A percentile compares a stretch with the other conserved stretches of the same genome.
Conservation (phyloP, 2,797 vertebrate species). For the Microctenopoma steveboyesi region DNA sequence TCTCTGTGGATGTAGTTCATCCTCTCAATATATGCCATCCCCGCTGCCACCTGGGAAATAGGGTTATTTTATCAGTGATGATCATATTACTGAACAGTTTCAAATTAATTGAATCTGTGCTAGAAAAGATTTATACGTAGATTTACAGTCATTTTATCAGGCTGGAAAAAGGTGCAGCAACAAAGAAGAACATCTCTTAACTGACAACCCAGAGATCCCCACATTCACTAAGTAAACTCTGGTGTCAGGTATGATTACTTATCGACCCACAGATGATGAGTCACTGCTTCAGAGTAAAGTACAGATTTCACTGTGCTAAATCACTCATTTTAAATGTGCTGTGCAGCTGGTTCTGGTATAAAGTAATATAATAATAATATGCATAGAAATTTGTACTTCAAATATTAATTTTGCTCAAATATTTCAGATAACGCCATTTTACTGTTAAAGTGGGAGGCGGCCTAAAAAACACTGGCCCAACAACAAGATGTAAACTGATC, state of each 20-base stretch:
- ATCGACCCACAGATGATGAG: not conserved
- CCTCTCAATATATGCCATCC: slow-evolving; percentile 98
- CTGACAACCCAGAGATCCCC: not conserved
- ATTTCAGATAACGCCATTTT: not conserved
- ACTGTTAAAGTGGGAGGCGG: not conserved
- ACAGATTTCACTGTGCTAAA: not conserved
- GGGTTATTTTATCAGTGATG: slow-evolving; percentile 24
- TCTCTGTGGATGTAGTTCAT: slow-evolving; percentile 99
- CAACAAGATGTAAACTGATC: slow-evolving; percentile 5
- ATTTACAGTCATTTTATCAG: slow-evolving; percentile 2
- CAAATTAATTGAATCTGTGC: slow-evolving; percentile 30
- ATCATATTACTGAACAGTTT: slow-evolving; percentile 28
- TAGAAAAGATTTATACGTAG: not conserved
- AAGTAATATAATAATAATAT: not conserved
- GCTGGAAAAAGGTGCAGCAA: not conserved
- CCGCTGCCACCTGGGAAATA: slow-evolving; percentile 91
- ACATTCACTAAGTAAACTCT: slow-evolving; percentile 1
- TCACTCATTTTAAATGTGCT: not conserved
- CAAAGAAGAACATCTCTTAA: not conserved
- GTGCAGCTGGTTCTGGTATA: not conserved
- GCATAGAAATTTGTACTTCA: too few species aligned
- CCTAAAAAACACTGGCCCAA: slow-evolving; percentile 2
- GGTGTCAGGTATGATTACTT: slow-evolving; percentile 1
- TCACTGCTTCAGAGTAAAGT: not conserved
- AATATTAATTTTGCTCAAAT: not conserved